Conservation (phyloP, 1,140 invertebrate genomes). For the Pogonus chalceus region DNA sequence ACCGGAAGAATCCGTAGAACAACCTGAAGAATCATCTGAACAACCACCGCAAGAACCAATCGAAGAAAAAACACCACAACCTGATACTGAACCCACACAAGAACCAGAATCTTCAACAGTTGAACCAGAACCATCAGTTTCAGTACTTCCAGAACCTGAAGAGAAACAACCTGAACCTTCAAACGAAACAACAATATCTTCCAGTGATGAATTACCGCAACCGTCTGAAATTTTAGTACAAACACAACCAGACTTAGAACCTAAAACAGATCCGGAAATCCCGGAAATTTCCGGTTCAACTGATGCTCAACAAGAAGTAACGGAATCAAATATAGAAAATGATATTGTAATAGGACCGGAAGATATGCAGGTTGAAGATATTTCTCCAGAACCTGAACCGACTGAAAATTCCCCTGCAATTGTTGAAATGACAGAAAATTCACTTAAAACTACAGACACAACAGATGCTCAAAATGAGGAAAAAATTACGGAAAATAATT, state of each 20-base stretch:
- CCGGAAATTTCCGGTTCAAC: too few relatives aligned
- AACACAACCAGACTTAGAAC: neutral
- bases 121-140: neutral
- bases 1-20: neutral
- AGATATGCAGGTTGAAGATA: too few relatives aligned
- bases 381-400: too few relatives aligned
- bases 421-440: too few relatives aligned
- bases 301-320: too few relatives aligned
- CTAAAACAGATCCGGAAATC: neutral
- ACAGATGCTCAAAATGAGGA: too few relatives aligned
- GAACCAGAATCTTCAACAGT: neutral
- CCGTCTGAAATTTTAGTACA: neutral
- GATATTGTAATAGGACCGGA: too few relatives aligned
- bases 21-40: neutral
- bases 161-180: neutral
- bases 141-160: neutral
- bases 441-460: too few relatives aligned
- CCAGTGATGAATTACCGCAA: neutral
- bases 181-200: neutral
- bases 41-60: neutral
- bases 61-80: neutral
- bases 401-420: too few relatives aligned
- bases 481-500: too few relatives aligned
- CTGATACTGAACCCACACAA: neutral
- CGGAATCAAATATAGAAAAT: too few relatives aligned